Conservation (phyloP, 2,888 invertebrate species). For the Candidula unifasciata region DNA sequence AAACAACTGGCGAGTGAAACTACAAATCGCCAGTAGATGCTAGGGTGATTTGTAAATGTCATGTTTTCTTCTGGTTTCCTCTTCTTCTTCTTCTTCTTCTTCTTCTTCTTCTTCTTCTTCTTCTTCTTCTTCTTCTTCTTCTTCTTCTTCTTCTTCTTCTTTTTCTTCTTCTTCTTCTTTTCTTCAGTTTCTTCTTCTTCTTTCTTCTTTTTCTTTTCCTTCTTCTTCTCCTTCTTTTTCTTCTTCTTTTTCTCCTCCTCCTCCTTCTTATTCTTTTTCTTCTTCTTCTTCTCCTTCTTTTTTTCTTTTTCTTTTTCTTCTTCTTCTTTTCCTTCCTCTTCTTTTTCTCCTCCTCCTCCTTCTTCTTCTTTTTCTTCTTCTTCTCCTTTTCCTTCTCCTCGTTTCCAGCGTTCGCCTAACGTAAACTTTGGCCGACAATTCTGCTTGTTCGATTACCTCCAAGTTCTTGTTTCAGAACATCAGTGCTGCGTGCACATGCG, state of each 20-base stretch:
- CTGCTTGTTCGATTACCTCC: no score
- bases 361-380: not conserved
- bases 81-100: not conserved
- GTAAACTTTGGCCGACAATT: no score
- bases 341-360: not conserved
- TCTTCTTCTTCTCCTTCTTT: not conserved
- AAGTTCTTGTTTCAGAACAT: no score
- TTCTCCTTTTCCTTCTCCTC: constrained; percentile 1
- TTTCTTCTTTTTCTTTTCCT: constrained; percentile 8
- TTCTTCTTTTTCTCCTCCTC: constrained; percentile 17
- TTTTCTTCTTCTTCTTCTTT: not conserved
- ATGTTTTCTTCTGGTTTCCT: no score
- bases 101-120: not conserved
- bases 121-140: not conserved
- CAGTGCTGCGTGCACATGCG: no score
- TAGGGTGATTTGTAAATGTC: no score
- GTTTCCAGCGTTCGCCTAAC: not conserved
- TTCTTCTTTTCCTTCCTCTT: constrained; percentile 14
- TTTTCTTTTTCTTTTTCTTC: not conserved
- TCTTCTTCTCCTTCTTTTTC: not conserved
- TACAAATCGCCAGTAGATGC: no score
- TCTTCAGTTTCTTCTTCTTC: no score
- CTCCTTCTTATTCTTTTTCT: no score
- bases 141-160: constrained; percentile 2
- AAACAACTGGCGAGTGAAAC: no score